A percentile compares a stretch with the other conserved stretches of the same genome.
Conservation (phyloP, 1,140 invertebrate genomes). For the Brevipalpus yothersi region DNA sequence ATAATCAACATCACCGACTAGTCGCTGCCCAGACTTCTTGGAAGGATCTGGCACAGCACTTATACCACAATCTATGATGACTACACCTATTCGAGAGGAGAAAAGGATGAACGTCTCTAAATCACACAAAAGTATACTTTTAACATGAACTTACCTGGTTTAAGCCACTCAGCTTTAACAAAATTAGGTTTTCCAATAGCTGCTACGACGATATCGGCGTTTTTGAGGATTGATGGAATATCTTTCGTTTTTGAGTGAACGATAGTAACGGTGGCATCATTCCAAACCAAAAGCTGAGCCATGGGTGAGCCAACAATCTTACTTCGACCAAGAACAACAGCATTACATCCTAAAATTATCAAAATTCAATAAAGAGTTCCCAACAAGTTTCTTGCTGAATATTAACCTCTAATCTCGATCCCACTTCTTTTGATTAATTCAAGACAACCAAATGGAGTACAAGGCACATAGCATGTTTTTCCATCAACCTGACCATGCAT, state of each 20-base stretch:
- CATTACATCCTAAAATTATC: slow-evolving; percentile 38
- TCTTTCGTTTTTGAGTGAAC: slow-evolving; percentile 85
- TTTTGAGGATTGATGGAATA: slow-evolving; percentile 38
- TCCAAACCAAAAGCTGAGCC: slow-evolving; percentile 80
- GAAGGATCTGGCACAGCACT: slow-evolving; percentile 66
- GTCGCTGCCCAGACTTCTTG: slow-evolving; percentile 50
- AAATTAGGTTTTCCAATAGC: slow-evolving; percentile 73
- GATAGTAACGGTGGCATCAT: slow-evolving; percentile 82
- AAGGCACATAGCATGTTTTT: slow-evolving; percentile 52
- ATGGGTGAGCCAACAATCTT: slow-evolving; percentile 93
- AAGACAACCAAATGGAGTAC: slow-evolving; percentile 74
- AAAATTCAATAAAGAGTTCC: background rate
- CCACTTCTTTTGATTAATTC: slow-evolving; percentile 57
- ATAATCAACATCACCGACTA: slow-evolving; percentile 89
- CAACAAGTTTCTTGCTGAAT: background rate
- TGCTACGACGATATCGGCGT: slow-evolving; percentile 87
- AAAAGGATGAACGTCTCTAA: background rate
- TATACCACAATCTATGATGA: slow-evolving; percentile 99
- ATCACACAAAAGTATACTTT: background rate
- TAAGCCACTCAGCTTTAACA: slow-evolving; percentile 88
- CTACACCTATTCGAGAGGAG: slow-evolving; percentile 35
- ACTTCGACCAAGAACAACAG: slow-evolving; percentile 66
- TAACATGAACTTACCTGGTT: slow-evolving; percentile 29
- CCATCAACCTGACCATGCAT: slow-evolving; percentile 38
- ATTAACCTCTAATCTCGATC: slow-evolving; percentile 10